Base-by-base conservation (phyloP, 2,113 vertebrate species). In the Phylloscopus trochilus region DNA sequence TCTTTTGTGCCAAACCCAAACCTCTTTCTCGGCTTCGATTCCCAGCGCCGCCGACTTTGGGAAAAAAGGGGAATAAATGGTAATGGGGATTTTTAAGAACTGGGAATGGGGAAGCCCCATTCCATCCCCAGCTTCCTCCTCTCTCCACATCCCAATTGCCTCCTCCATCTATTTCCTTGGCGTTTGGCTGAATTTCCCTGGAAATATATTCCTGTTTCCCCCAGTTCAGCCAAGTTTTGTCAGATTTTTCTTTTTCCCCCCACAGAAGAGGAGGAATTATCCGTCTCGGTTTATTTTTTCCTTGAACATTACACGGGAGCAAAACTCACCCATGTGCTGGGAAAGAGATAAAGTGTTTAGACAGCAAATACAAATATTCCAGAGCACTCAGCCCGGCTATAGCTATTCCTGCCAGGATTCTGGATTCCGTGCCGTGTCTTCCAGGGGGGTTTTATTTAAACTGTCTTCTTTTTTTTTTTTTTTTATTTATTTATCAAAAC, bases 291-390 rank as follows among this genome's bases (percentile, higher is more conserved):
- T 90, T 84, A 37, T 74, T 93, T 87, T 87, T 79, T 78, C 41
- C 66, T 89, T 84, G 31, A 70, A 37, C 69, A 37, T 91, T 87
- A 67, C 81, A 52, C 23, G 51, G 92, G 91, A 83, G 89, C 92
- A 79, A 80, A 94, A 83, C 95, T 83, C 90, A 78, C 63, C 95
- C 95, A 33, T 90, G 87, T 92, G 90, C 92, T 94, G 11, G 64
- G 95, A 91, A 93, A 72, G 87, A 92, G 87, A 90, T 89, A 91
- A 93, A 91, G 84, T 91, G 53, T 93, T 94, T 92, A 89, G 95
- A n/a, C 92, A 87, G 89, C 92, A 92, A 93, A 95, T 83, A 96
- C 90, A 88, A 93, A 96, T 94, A 94, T 95, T 96, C 85, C 94
- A 53, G 86, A 92, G 92, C 89, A 2, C 89, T 96, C 79, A 53